Conservation (phyloP, 2,113 vertebrate species). For the Tringa solitaria region DNA sequence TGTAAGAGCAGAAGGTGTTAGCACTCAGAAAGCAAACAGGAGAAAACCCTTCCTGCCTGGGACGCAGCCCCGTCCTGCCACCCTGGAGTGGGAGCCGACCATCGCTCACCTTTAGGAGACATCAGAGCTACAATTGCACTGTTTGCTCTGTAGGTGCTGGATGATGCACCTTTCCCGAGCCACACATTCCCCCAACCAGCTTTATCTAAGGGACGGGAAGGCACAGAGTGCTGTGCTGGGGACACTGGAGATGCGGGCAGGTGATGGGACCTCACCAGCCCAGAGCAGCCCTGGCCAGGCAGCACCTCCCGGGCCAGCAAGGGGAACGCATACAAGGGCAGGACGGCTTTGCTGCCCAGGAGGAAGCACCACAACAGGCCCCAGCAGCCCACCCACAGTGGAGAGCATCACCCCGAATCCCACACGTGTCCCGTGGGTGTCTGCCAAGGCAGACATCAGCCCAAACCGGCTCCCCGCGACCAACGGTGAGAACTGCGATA, state of each 20-base stretch:
- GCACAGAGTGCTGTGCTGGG: rapidly evolving
- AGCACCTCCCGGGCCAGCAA: not conserved
- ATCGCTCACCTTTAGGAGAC: rapidly evolving
- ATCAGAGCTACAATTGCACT: no score
- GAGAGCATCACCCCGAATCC: not conserved
- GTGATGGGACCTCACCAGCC: not conserved
- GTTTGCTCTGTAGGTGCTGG: not conserved
- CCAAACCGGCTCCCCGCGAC: rapidly evolving
- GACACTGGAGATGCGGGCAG: rapidly evolving
- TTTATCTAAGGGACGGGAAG: not conserved
- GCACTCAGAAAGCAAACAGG: not conserved
- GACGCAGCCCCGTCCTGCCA: rapidly evolving
- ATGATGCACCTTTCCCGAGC: not conserved
- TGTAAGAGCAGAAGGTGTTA: rapidly evolving
- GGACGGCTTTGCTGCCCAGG: not conserved
- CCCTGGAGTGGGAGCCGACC: rapidly evolving
- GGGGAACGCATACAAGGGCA: not conserved
- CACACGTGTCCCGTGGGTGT: rapidly evolving
- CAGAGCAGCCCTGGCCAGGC: rapidly evolving
- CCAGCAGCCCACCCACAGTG: rapidly evolving
- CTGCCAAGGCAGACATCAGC: rapidly evolving
- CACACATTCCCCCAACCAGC: rapidly evolving
- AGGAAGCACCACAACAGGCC: no score
- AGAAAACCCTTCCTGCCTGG: not conserved
- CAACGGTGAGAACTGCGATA: rapidly evolving